phyloP scores from a whole-genome alignment of 2,113 vertebrate genomes.

The Tachysurus fulvidraco region DNA sequence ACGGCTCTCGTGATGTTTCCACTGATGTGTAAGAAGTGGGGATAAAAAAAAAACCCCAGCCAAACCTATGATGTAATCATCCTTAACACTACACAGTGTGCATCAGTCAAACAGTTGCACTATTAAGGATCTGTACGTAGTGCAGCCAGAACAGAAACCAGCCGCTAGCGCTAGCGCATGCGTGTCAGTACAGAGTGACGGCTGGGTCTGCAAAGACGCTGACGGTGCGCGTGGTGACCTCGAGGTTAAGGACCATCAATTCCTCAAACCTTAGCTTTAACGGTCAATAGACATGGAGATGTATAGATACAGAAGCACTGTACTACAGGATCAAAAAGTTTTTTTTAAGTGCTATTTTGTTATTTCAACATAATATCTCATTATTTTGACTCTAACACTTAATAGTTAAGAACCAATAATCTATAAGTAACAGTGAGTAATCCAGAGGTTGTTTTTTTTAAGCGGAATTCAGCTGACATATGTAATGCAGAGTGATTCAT shows the following conservation, averaged over 20 bases:
- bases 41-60: background rate
- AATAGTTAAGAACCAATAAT: background rate
- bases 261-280: conserved; percentile 6
- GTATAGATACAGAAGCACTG: background rate
- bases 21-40: background rate
- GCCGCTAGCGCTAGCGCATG: conserved; percentile 57
- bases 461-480: background rate
- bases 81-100: background rate
- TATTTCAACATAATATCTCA: background rate
- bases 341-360: background rate
- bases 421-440: background rate
- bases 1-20: background rate
- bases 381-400: background rate
- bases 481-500: too few relatives aligned
- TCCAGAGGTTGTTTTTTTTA: background rate
- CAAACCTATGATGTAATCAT: background rate
- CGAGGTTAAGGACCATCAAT: conserved; percentile 23
- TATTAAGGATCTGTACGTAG: background rate
- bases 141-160: background rate
- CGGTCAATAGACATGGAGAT: background rate
- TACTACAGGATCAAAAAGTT: background rate
- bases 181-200: conserved; percentile 44
- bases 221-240: background rate
- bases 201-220: background rate
- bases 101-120: background rate